These are phyloP conservation scores for Corythaeola cristata DNA, from an alignment of 2,113 vertebrate species.

Conservation along the genomic window DNA sequence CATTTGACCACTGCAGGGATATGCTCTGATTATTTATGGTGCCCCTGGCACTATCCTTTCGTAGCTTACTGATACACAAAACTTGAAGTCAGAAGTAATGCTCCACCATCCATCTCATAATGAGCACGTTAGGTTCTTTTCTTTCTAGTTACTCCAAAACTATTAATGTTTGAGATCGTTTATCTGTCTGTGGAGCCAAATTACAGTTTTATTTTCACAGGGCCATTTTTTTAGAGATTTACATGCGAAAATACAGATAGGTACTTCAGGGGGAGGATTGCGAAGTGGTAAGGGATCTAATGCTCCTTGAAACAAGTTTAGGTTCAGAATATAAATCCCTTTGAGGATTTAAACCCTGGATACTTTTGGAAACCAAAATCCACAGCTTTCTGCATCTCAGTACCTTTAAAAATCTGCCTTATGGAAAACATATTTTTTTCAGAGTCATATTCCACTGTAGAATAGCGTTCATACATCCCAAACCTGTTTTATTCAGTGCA, in stretches of 20 bases:
- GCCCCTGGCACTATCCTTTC: not conserved
- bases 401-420: not conserved
- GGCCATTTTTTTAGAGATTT: not conserved
- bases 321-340: not conserved
- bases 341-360: not conserved
- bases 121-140: not conserved
- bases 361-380: not conserved
- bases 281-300: not conserved
- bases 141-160: not conserved
- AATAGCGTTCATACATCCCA: not conserved
- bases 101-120: not conserved
- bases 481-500: not conserved
- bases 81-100: not conserved
- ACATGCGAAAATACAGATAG: not conserved
- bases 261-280: not conserved
- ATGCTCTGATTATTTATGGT: not conserved
- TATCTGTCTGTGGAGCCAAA: not conserved
- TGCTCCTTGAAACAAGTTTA: not conserved
- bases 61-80: not conserved
- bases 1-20: not conserved
- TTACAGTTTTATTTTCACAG: not conserved
- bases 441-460: not conserved
- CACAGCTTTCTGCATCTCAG: not conserved
- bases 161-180: not conserved
- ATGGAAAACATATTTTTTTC: not conserved